Evolutionary conservation across 2,797 vertebrate species (phyloP).

Genomic region (Crypturellus tataupa): DNA sequence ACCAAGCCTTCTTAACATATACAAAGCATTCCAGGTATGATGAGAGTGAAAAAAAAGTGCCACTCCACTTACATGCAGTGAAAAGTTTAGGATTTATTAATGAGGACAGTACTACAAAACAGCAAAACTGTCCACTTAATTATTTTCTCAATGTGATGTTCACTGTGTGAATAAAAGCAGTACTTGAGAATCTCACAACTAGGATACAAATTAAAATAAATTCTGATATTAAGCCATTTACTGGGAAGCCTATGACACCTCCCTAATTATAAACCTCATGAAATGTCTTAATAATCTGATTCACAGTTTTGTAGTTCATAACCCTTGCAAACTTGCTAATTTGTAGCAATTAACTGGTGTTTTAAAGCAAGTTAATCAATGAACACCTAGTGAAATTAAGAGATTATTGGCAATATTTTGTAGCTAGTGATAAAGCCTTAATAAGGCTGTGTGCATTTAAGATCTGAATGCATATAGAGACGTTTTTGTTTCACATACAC

Average conservation of each 20-base stretch:
- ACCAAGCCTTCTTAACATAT: background rate
- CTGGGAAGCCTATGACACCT: background rate
- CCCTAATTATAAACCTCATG: background rate
- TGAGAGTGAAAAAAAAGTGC: background rate
- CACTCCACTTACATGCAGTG: background rate
- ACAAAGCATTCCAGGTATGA: background rate
- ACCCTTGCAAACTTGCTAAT: background rate
- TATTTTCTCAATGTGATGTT: background rate
- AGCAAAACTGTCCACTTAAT: background rate
- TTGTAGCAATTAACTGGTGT: background rate
- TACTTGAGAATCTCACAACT: background rate
- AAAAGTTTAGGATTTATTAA: background rate
- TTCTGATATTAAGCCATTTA: background rate
- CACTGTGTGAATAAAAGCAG: background rate
- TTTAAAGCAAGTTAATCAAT: slow-evolving; percentile 16
- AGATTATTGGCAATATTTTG: slow-evolving; percentile 6
- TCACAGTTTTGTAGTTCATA: background rate
- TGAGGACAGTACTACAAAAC: background rate
- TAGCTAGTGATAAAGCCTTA: slow-evolving; percentile 26
- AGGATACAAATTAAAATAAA: background rate
- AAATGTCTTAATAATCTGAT: background rate
- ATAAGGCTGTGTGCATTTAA: background rate
- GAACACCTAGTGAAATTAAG: background rate
- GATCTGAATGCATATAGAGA: background rate
- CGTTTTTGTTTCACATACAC: background rate